Evolutionary conservation across 1,140 invertebrate genomes (phyloP).

Genomic region (Cheumatopsyche charites): DNA sequence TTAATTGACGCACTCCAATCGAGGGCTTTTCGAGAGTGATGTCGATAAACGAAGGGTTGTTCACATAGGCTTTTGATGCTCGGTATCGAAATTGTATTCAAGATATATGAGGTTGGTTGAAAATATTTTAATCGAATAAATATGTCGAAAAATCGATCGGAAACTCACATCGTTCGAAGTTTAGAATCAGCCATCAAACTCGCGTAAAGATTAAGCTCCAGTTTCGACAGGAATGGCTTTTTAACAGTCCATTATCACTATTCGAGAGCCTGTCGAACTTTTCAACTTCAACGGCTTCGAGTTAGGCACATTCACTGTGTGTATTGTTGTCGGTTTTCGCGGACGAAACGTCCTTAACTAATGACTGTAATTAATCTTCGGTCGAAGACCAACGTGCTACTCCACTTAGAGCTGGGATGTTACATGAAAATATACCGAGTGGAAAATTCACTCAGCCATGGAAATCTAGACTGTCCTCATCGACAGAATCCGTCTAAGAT

Average conservation of each 20-base stretch:
- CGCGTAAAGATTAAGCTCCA: no score
- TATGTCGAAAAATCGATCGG: no score
- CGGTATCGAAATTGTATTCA: background rate
- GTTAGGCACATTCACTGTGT: background rate
- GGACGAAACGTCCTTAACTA: constrained; percentile 25
- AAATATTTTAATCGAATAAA: no score
- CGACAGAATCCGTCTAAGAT: background rate
- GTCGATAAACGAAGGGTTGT: background rate
- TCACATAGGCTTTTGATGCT: background rate
- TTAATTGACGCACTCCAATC: background rate
- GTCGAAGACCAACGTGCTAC: background rate
- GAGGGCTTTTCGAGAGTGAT: no score
- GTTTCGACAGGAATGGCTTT: background rate
- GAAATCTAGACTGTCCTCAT: background rate
- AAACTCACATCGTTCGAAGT: no score
- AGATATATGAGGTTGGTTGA: background rate
- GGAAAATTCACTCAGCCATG: background rate
- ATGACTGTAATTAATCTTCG: constrained; percentile 28
- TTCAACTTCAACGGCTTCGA: background rate
- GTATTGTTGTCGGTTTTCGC: constrained; percentile 1
- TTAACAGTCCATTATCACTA: no score
- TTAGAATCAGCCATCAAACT: no score
- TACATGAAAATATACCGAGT: background rate
- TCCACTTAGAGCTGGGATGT: background rate
- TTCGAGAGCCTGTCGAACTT: constrained; percentile 9